phyloP scores from a whole-genome alignment of 2,888 invertebrate species.

The Cryptosula pallasiana region DNA sequence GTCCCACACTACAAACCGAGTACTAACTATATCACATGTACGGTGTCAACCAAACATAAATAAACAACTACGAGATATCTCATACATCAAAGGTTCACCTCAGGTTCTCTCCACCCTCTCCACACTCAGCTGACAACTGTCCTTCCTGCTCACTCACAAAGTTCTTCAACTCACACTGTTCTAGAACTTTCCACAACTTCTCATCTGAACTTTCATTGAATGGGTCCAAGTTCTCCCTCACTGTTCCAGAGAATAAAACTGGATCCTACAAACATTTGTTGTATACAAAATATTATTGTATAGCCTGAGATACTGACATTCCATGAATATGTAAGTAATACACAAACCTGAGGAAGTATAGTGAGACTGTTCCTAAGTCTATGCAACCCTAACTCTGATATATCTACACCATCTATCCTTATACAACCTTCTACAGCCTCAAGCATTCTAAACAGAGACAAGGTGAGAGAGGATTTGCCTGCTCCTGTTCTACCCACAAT shows the following conservation, averaged over 20 bases:
- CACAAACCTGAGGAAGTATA: conserved; percentile 54
- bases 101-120: conserved; percentile 53
- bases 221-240: conserved; percentile 52
- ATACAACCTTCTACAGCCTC: conserved; percentile 41
- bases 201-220: conserved; percentile 45
- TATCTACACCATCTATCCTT: conserved; percentile 39
- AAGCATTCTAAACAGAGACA: conserved; percentile 43
- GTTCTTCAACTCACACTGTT: conserved; percentile 47
- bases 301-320: no score
- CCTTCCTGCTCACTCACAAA: conserved; percentile 40
- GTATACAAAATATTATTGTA: no score
- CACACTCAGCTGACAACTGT: conserved; percentile 42
- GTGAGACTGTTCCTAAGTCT: conserved; percentile 50
- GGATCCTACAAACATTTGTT: conserved; percentile 27
- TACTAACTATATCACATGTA: no score
- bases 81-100: no score
- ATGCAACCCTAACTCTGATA: conserved; percentile 43
- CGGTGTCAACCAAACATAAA: no score
- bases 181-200: conserved; percentile 47
- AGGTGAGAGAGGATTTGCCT: conserved; percentile 45
- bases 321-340: no score
- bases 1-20: no score
- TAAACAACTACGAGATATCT: no score
- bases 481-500: no score
- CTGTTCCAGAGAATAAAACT: no score